phyloP scores from a whole-genome alignment of 1,140 invertebrate genomes.

The Zaprionus camerounensis region DNA sequence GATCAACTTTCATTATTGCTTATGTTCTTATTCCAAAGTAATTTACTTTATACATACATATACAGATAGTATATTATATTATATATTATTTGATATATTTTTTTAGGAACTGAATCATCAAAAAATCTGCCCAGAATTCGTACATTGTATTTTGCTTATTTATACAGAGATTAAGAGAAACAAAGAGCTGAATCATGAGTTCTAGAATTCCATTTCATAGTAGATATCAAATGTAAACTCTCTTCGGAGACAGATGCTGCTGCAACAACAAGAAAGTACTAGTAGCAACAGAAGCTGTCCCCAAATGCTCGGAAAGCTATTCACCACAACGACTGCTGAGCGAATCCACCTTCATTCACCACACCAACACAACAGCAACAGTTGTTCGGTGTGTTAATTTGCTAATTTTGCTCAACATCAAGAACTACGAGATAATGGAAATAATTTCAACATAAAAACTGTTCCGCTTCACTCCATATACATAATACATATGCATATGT shows the following conservation, averaged over 20 bases:
- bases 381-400: background rate
- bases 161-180: background rate
- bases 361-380: conserved; percentile 1
- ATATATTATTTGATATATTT: background rate
- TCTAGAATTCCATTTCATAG: background rate
- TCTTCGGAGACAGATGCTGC: background rate
- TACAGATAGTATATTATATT: too few relatives aligned
- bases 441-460: background rate
- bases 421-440: background rate
- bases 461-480: background rate
- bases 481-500: background rate
- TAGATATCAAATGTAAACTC: conserved; percentile 1
- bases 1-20: background rate
- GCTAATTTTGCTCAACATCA: background rate
- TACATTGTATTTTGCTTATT: background rate
- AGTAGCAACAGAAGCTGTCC: background rate
- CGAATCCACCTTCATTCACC: background rate
- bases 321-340: background rate
- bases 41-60: background rate
- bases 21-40: background rate
- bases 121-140: background rate
- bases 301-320: background rate
- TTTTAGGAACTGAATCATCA: background rate
- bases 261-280: background rate
- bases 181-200: background rate